Evolutionary conservation across 2,888 invertebrate genomes (phyloP), one percentile per base, ranked within the genome.

Genomic region (Cistogaster globosa): DNA sequence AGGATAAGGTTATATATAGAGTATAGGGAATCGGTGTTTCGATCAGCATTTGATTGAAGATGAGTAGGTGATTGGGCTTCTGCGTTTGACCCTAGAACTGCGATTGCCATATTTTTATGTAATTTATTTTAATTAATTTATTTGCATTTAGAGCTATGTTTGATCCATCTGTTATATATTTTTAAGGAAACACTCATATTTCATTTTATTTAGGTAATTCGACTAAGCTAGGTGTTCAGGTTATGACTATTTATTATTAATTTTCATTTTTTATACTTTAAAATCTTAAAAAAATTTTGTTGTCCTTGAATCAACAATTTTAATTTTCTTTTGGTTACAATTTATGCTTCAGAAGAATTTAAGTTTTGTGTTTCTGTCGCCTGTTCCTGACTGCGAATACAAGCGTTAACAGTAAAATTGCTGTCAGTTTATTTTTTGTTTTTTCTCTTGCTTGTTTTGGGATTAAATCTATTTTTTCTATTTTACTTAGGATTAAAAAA

Each of bases 191-290:
- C n/a, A 12, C 14, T 36, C 58, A 45, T 26, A 26, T 42, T 38
- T 62, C n/a, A 16, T 51, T 67, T 60, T 7, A 74, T 74, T 57
- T 63, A 62, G 53, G 51, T 71, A 79, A 69, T 58, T 77, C 80
- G 36, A 18, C 26, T 51, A 68, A 80, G 38, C 55, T 72, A 77
- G 72, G 68, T 48, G 72, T 72, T 68, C 68, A 68, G 60, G 48
- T 75, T 84, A 32, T 65, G 14, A n/a, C 32, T 14, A 36, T 12
- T 48, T n/a, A n/a, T 26, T n/a, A 8, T 45, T 45, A 7, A 4
- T 51, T 60, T 45, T n/a, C n/a, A n/a, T 69, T 69, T 53, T 9
- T 9, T 18, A n/a, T 26, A 11, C 7, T 69, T 78, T 57, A 20
- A 45, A 48, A 75, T 16, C 57, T 26, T 16, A 32, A 67, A 60